These are phyloP conservation scores for Eledona agricola DNA, from an alignment of 2,888 invertebrate species.

Conservation along the genomic window DNA sequence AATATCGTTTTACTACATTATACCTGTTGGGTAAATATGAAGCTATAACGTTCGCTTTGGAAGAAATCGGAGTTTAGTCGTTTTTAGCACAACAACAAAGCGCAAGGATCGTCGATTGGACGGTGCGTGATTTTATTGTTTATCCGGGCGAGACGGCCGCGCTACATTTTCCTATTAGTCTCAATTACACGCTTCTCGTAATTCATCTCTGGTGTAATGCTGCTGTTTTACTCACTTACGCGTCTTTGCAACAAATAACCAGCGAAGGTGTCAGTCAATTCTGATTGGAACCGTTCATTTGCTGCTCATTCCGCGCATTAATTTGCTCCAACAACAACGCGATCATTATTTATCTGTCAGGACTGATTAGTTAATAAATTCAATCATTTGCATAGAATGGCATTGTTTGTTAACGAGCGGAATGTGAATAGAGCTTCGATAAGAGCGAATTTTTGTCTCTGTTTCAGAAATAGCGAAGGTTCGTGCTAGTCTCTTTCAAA, in stretches of 20 bases:
- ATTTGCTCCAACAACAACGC: slow-evolving; percentile 6
- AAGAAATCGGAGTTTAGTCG: no score
- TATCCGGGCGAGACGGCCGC: slow-evolving; percentile 40
- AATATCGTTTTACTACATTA: slow-evolving; percentile 11
- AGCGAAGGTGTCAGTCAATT: no score
- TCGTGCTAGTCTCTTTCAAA: slow-evolving; percentile 97
- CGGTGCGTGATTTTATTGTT: slow-evolving; percentile 38
- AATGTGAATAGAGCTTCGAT: slow-evolving; percentile 4
- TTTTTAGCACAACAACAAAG: neutral
- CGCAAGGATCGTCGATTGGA: no score
- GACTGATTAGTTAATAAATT: slow-evolving; percentile 22
- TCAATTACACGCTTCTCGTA: slow-evolving; percentile 40
- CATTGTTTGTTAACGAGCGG: slow-evolving; percentile 7
- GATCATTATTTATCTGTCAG: slow-evolving; percentile 28
- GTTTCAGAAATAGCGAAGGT: slow-evolving; percentile 98
- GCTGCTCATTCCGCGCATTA: slow-evolving; percentile 20
- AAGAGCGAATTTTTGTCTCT: slow-evolving; percentile 50
- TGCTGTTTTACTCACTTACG: slow-evolving; percentile 16
- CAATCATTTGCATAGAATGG: slow-evolving; percentile 21
- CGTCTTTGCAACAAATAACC: no score
- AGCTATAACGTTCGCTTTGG: slow-evolving; percentile 2
- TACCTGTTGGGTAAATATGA: slow-evolving; percentile 1
- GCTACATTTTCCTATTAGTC: slow-evolving; percentile 44
- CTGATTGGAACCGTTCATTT: no score
- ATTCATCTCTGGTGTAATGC: slow-evolving; percentile 33